Evolutionary conservation across 2,797 vertebrate genomes (phyloP), one percentile per base, ranked within the genome.

Genomic region (Dipus sagitta): DNA sequence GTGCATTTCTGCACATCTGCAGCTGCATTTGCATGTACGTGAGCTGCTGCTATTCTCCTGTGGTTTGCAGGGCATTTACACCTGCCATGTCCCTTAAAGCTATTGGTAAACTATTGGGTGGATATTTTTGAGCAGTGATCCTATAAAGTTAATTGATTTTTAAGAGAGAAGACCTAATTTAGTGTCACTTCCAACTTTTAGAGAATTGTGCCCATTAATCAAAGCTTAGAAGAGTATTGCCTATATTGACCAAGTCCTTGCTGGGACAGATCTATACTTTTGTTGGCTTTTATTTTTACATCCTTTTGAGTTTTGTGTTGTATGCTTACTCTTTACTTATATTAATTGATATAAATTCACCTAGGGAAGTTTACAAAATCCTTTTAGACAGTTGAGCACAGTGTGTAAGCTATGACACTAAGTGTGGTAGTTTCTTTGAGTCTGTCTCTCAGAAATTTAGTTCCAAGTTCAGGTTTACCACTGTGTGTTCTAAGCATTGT

Each of bases 211-310:
- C 20, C 91, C 26, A 15, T 83, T 83, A 91, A 15, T 82, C 58
- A 82, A 15, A 65, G 38, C 52, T 91, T 70, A 28, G 17, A 75
- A 32, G 65, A 86, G 5, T 70, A 30, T 67, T 75, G 26, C 23
- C 65, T 68, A 21, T 78, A 24, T 58, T 70, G 91, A 82, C 58
- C 30, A 64, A 3, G 18, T 12, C 74, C 75, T 86, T 83, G 3
- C 58, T 32, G 9, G 54, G 65, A 30, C 52, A 71, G 75, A 11
- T 0, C 28, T 54, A 3, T 91, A 7, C 58, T 94, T 82, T 82
- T 91, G 54, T 93, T 62, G 23, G 34, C 42, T 88, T 94, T 94
- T 71, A 38, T 89, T 91, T 91, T 81, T 93, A 74, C 11, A 58
- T 72, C 54, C 38, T 83, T 91, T 90, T 54, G 30, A 91, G 52